phyloP scores from a whole-genome alignment of 2,888 invertebrate genomes.

The Rhagonycha fulva region DNA sequence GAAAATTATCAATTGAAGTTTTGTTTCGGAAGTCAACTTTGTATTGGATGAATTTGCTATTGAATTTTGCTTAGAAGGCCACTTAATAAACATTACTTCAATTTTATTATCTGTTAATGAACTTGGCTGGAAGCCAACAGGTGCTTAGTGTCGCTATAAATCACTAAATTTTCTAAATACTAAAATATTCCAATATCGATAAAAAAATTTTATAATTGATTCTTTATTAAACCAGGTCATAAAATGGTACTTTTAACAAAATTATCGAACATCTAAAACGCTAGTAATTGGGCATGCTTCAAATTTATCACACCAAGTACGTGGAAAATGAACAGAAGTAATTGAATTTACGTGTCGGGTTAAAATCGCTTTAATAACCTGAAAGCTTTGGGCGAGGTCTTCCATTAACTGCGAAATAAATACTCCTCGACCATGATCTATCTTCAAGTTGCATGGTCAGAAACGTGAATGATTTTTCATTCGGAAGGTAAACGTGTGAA shows the following conservation, averaged over 20 bases:
- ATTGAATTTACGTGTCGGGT: background rate
- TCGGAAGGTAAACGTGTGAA: background rate
- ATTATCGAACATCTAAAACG: background rate
- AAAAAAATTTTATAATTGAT: background rate
- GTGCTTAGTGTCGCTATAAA: background rate
- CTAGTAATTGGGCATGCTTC: background rate
- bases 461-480: background rate
- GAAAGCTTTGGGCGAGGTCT: background rate
- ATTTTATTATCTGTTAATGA: background rate
- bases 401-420: background rate
- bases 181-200: background rate
- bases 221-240: background rate
- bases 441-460: background rate
- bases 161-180: background rate
- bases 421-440: background rate
- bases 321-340: background rate
- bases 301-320: background rate
- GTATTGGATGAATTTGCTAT: background rate
- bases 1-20: background rate
- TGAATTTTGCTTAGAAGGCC: background rate
- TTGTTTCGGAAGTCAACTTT: background rate
- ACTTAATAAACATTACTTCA: background rate
- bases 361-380: background rate
- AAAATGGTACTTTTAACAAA: background rate
- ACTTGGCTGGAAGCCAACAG: background rate